A percentile compares a stretch with the other conserved stretches of the same genome.
phyloP scores from a whole-genome alignment of 2,113 vertebrate species.

The Corythaixoides concolor region DNA sequence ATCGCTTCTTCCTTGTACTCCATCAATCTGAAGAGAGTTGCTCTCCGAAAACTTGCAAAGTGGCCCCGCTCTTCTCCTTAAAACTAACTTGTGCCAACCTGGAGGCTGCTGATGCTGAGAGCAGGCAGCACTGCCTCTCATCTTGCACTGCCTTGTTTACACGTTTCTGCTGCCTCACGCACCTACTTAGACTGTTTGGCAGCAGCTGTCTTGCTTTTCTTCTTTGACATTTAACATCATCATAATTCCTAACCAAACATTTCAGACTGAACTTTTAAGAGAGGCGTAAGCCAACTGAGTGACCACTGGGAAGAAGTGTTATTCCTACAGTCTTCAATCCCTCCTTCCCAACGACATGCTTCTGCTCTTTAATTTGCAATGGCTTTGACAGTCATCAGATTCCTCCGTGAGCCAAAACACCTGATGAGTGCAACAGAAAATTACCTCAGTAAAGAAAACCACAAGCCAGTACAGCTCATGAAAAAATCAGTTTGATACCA shows the following conservation, averaged over 20 bases:
- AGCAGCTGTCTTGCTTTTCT: neutral
- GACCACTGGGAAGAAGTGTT: neutral
- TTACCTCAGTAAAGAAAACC: neutral
- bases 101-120: neutral
- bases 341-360: neutral
- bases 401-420: neutral
- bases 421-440: neutral
- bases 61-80: neutral
- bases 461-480: neutral
- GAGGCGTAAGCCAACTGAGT: neutral
- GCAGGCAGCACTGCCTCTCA: neutral
- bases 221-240: neutral
- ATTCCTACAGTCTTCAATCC: neutral
- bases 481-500: neutral
- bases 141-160: neutral
- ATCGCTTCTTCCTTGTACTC: neutral
- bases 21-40: neutral
- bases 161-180: neutral
- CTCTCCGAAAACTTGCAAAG: neutral
- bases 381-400: neutral
- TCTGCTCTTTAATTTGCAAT: neutral
- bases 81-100: neutral
- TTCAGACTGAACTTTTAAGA: neutral
- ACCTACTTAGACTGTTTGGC: neutral
- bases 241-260: neutral